A percentile compares a stretch with the other conserved stretches of the same genome.
Conservation (phyloP, 2,888 invertebrate species). For the Drosophila merina region DNA sequence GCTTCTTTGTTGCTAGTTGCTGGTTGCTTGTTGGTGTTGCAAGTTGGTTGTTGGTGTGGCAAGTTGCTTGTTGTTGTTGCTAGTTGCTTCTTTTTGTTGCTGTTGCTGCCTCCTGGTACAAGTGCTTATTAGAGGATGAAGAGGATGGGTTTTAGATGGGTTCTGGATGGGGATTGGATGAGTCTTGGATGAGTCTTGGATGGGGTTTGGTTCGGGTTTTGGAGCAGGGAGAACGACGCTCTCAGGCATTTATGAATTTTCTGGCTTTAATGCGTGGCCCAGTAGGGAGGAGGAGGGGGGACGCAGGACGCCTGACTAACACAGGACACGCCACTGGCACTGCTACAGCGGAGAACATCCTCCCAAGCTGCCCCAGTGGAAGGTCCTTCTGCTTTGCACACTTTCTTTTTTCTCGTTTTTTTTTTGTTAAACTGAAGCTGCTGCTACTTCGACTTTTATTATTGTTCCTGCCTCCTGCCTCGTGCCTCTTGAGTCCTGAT, state of each 20-base stretch:
- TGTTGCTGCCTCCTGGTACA: no score
- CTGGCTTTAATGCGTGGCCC: conserved; percentile 59
- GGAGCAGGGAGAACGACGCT: conserved; percentile 36
- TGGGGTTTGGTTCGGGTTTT: conserved; percentile 24
- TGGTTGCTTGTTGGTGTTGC: no score
- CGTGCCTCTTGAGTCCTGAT: neutral
- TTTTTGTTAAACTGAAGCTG: neutral
- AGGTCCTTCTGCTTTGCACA: neutral
- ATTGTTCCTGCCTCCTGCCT: neutral
- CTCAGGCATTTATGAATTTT: conserved; percentile 73
- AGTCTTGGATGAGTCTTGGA: no score
- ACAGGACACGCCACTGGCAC: neutral
- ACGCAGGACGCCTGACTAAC: neutral
- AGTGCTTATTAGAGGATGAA: conserved; percentile 57
- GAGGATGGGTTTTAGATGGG: neutral
- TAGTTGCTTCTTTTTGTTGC: no score
- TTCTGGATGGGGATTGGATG: neutral
- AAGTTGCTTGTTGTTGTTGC: no score
- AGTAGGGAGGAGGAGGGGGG: conserved; percentile 5
- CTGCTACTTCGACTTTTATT: conserved; percentile 8
- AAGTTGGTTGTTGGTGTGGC: no score
- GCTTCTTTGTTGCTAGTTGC: conserved; percentile 31
- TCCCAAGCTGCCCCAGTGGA: conserved; percentile 2
- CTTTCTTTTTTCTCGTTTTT: no score
- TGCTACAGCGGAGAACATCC: neutral